A percentile compares a stretch with the other conserved stretches of the same genome.
Evolutionary conservation across 1,140 invertebrate species (phyloP).

Genomic region (Zaprionus kolodkinae): DNA sequence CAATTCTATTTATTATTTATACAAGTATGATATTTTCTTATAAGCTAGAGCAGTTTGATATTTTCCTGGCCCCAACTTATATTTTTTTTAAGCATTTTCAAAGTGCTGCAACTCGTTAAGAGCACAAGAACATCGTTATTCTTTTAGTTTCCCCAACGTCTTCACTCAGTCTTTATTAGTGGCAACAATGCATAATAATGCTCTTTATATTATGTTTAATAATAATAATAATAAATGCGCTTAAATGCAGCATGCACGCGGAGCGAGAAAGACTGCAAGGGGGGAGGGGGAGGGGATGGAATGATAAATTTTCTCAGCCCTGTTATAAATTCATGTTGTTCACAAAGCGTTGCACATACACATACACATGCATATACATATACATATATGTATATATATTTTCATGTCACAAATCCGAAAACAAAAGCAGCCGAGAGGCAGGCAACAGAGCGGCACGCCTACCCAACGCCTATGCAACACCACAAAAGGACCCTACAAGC

Average conservation of each 20-base stretch:
- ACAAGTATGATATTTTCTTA: too few relatives aligned
- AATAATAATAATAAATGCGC: conserved; percentile 52
- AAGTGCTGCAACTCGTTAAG: background rate
- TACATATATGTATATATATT: conserved; percentile 49
- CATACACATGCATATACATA: background rate
- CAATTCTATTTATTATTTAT: too few relatives aligned
- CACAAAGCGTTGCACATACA: conserved; percentile 37
- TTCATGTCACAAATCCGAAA: conserved; percentile 51
- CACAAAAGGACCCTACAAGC: conserved; percentile 34
- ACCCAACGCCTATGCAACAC: conserved; percentile 35
- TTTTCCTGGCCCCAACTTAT: background rate
- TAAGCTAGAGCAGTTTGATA: background rate
- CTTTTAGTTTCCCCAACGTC: background rate
- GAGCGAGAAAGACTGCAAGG: background rate
- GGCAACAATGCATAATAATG: conserved; percentile 48
- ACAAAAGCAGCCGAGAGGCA: conserved; percentile 35
- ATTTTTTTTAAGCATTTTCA: background rate
- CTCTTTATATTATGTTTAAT: conserved; percentile 43
- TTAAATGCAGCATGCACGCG: conserved; percentile 42
- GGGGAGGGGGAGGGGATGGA: background rate
- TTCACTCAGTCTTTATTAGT: conserved; percentile 38
- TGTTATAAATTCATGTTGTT: conserved; percentile 58
- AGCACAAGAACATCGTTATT: background rate
- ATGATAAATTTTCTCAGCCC: conserved; percentile 52
- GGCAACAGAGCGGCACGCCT: conserved; percentile 44